Base-by-base conservation (phyloP, 1,140 invertebrate species). In the Aphelinus atriplicis region DNA sequence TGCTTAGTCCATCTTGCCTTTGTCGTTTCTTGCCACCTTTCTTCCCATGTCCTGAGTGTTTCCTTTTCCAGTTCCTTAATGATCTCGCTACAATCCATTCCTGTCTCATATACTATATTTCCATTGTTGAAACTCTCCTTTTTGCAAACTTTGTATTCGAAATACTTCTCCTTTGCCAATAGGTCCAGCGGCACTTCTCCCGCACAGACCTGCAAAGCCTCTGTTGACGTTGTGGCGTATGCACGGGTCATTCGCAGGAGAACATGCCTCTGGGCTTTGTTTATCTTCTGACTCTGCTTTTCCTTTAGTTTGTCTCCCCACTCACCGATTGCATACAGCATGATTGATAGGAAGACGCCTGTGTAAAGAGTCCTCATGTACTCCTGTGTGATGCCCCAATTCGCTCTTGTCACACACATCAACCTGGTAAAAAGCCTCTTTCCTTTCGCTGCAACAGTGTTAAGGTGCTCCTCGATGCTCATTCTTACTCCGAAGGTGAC, bases 301-400 rank as follows among this genome's bases (percentile, higher is more conserved):
- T 45, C 7, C 4, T 46, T 1, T 4, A 72, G 48, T 2, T 73
- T 46, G 9, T 81, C 77, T 5, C 62, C 63, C 82, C 84, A 86
- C 0, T 78, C 77, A 1, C 76, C 70, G 0, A 80, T 81, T 1
- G 78, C 83, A 76, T 86, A 85, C 0, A 76, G 66, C 0, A 79
- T 61, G 7, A 68, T 77, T 0, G 82, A 56, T 0, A 80, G 57
- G 46, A 81, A 81, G 1, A 83, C 53, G 0, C 81, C 79, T 26
- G 66, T 67, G 60, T 84, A 86, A 3, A 81, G 45, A 1, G 69
- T 60, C 45, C 50, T 69, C 6, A 82, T 46, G 1, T 80, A 68
- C 2, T 56, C 63, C 10, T 62, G 78, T 42, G 69, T 68, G 1
- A 81, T n/a, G 6, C 78, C 80, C 78, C 78, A 79, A 1, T 66